Base-by-base conservation (phyloP, 2,797 vertebrate genomes). In the Lerista edwardsae region DNA sequence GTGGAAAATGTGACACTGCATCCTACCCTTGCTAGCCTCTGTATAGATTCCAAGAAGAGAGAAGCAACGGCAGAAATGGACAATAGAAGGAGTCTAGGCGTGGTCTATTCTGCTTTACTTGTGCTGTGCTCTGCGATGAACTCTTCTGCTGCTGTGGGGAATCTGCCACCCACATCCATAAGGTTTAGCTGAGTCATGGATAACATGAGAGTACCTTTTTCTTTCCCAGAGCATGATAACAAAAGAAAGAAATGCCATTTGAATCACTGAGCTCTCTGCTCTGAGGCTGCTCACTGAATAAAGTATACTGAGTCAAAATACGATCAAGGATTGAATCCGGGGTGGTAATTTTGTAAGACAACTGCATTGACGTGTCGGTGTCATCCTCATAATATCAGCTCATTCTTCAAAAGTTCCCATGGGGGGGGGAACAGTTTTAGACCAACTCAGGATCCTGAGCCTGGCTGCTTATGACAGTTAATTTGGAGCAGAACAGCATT, bases 161-260 rank as follows among this genome's bases (percentile, higher is more conserved):
- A 75, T 65, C 31, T 65, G 44, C 67, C 59, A 75, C 10, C 10
- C 44, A 39, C 27, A 36, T 55, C 41, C 41, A 44, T 65, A 55
- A 64, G 3, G 61, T 83, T 83, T 57, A 83, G 47, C 73, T 59
- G 47, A 68, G 62, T 68, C 34, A 57, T 21, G 75, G 47, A 76
- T 67, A 39, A 23, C 41, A 76, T 76, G 51, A 34, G 0, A 27
- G 71, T 31, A 0, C 11, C 34, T 72, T 87, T 79, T n/a, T 11
- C 44, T 79, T 5, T 76, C 0, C 61, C 72, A 59, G 39, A 5
- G 6, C 15, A 36, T 80, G 87, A 87, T 68, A 84, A 65, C 68
- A 10, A 47, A 84, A 84, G 62, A 87, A 55, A 80, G 61, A 25
- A 68, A 25, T 23, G 10, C 77, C 39, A 62, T 36, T 57, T 27